Evolutionary conservation across 2,113 vertebrate genomes (phyloP).

Genomic region (Tyto alba): DNA sequence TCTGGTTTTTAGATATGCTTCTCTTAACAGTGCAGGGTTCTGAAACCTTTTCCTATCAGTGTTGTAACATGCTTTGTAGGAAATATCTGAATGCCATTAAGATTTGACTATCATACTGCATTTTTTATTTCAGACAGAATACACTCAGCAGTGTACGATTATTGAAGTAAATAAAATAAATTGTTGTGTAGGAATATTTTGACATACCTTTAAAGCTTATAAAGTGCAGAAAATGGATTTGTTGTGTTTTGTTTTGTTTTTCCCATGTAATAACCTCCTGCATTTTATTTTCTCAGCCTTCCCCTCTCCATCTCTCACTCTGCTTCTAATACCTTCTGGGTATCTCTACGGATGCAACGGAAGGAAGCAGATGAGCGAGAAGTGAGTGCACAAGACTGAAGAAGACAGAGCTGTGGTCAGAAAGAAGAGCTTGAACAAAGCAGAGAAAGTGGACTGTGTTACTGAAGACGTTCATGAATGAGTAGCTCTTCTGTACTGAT

Average conservation of each 20-base stretch:
- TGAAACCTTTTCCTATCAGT: background rate
- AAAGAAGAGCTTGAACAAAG: background rate
- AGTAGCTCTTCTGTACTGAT: background rate
- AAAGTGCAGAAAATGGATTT: background rate
- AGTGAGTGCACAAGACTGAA: background rate
- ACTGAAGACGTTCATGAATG: background rate
- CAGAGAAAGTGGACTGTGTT: background rate
- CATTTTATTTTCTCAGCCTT: background rate
- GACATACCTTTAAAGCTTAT: background rate
- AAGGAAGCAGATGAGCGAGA: background rate
- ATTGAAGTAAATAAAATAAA: background rate
- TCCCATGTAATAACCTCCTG: background rate
- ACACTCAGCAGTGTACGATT: background rate
- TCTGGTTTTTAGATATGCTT: background rate
- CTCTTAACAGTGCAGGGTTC: background rate
- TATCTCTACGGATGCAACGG: background rate
- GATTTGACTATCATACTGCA: background rate
- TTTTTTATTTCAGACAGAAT: background rate
- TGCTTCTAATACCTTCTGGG: background rate
- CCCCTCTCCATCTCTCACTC: background rate
- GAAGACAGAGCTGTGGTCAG: background rate
- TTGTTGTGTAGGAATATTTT: background rate
- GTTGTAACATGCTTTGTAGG: background rate
- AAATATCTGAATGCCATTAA: background rate
- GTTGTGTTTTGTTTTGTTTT: background rate